Evolutionary conservation across 2,797 vertebrate species (phyloP).

Genomic region (Girardinus metallicus): DNA sequence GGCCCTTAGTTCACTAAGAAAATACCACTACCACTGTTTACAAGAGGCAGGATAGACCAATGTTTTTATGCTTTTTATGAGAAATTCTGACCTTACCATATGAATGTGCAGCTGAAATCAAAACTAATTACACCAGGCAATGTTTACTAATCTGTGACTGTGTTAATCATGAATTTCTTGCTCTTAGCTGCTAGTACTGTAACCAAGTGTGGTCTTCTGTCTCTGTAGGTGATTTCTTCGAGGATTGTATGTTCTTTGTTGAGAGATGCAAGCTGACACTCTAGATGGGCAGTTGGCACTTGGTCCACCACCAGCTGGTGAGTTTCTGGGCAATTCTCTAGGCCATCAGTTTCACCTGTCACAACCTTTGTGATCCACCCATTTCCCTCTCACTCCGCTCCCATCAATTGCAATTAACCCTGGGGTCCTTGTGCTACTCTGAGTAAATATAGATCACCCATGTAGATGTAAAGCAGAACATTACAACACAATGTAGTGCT

Average conservation of each 20-base stretch:
- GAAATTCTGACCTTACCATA: not conserved
- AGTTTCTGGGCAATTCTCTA: slow-evolving; percentile 68
- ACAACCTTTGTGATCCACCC: slow-evolving; percentile 37
- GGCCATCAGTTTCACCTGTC: slow-evolving; percentile 75
- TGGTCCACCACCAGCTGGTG: slow-evolving; percentile 79
- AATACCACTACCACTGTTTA: not conserved
- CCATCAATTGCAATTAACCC: slow-evolving; percentile 44
- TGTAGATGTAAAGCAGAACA: slow-evolving; percentile 36
- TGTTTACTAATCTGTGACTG: not conserved
- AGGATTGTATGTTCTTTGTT: not conserved
- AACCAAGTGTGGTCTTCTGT: not conserved
- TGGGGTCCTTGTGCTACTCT: slow-evolving; percentile 30
- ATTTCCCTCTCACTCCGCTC: slow-evolving; percentile 7
- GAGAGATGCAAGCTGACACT: slow-evolving; percentile 74
- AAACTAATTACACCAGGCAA: not conserved
- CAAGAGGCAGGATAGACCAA: not conserved
- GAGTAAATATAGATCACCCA: slow-evolving; percentile 40
- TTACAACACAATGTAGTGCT: slow-evolving; percentile 10
- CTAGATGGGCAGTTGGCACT: slow-evolving; percentile 78
- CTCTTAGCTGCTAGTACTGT: not conserved
- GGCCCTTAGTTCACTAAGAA: not conserved
- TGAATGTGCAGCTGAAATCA: not conserved
- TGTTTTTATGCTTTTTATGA: not conserved
- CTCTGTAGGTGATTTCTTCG: not conserved
- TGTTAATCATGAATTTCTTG: not conserved